These are phyloP conservation scores for Pseudomyrmex sp. DNA, from an alignment of 1,140 invertebrate genomes.

Conservation along the genomic window DNA sequence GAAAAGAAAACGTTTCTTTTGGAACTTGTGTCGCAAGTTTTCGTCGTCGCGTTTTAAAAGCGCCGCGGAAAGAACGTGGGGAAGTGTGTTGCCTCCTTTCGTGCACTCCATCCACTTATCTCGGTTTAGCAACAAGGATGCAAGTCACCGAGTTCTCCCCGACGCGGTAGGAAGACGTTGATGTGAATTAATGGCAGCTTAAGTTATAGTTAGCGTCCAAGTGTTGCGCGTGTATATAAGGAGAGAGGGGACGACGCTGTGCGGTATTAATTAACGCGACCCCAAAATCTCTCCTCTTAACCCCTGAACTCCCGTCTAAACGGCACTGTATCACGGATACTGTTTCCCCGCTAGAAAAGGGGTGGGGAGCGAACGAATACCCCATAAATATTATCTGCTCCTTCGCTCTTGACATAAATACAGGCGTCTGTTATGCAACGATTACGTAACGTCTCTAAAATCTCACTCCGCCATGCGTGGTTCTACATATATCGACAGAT, in stretches of 20 bases:
- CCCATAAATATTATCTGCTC: constrained; percentile 73
- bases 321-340: constrained; percentile 73
- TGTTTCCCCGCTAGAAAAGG: constrained; percentile 54
- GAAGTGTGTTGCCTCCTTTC: constrained; percentile 33
- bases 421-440: constrained; percentile 64
- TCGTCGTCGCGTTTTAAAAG: not conserved
- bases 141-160: constrained; percentile 77
- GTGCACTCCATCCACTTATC: constrained; percentile 77
- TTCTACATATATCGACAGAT: not conserved
- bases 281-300: constrained; percentile 81
- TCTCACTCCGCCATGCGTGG: not conserved
- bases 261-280: constrained; percentile 80
- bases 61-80: not conserved
- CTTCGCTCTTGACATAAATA: constrained; percentile 66
- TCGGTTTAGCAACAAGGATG: constrained; percentile 82
- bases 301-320: constrained; percentile 76
- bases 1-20: too few relatives aligned
- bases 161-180: constrained; percentile 83
- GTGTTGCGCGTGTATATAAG: constrained; percentile 51
- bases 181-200: constrained; percentile 85
- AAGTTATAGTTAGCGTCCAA: constrained; percentile 75
- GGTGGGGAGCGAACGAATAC: constrained; percentile 58
- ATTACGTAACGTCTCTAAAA: constrained; percentile 49
- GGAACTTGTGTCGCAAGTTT: not conserved
- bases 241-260: constrained; percentile 50